Evolutionary conservation across 2,113 vertebrate species (phyloP).

Genomic region (Petaurus breviceps): DNA sequence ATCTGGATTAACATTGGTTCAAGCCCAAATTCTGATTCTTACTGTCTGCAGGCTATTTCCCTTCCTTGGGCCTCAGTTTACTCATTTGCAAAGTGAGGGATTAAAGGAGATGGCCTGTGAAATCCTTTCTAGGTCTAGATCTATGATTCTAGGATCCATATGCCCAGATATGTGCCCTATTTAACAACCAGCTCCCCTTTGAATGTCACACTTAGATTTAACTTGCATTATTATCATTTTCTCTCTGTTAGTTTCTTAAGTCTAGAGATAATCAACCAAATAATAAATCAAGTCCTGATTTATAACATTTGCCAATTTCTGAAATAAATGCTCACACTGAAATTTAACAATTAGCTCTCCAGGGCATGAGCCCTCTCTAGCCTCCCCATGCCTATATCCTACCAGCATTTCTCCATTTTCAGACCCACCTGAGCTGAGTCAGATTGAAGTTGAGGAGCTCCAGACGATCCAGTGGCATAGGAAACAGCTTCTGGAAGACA

Average conservation of each 20-base stretch:
- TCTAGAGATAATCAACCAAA: not conserved
- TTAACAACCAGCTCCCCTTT: not conserved
- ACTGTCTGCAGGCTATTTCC: not conserved
- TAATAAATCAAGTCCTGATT: not conserved
- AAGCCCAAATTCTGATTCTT: not conserved
- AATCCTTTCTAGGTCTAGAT: not conserved
- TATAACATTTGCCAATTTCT: not conserved
- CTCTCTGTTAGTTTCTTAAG: not conserved
- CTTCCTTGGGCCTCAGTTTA: not conserved
- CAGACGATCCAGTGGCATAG: slow-evolving; percentile 88
- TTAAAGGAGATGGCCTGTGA: not conserved
- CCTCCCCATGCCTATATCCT: not conserved
- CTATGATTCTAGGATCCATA: not conserved
- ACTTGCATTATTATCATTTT: not conserved
- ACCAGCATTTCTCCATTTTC: slow-evolving; percentile 1
- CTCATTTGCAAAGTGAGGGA: not conserved
- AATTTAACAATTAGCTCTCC: not conserved
- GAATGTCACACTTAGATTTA: not conserved
- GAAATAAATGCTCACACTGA: not conserved
- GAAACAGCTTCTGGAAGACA: slow-evolving; percentile 91
- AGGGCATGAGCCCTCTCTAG: not conserved
- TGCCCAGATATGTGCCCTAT: fast-evolving
- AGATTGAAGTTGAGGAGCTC: slow-evolving; percentile 89
- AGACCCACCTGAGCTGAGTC: slow-evolving; percentile 87
- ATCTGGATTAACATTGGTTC: not conserved